Evolutionary conservation across 2,888 invertebrate genomes (phyloP), one percentile per base, ranked within the genome.

Genomic region (Syrphus vitripennis): DNA sequence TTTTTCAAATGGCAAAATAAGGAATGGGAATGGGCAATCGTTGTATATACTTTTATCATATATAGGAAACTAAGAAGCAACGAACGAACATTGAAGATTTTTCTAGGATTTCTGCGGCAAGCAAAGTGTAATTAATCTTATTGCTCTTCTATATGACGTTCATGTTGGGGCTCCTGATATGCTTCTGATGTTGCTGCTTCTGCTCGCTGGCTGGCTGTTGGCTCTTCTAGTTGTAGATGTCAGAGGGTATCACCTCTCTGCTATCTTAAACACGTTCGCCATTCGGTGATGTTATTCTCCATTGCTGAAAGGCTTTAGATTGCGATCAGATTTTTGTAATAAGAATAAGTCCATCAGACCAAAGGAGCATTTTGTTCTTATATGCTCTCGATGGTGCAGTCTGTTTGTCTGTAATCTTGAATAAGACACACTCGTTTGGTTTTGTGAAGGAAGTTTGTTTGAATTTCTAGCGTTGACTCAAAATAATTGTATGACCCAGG

Each of bases 81-180:
- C 2, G 19, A 67, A 50, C 12, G 3, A 24, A 69, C 50, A 53
- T n/a, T 24, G n/a, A 26, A 65, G 48, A 63, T 69, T 76, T 80
- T 76, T 80, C 71, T 71, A n/a, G 26, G 34, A 81, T 70, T 65
- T 81, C 75, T 63, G 74, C 53, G 75, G 84, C 81, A 53, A 67
- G 84, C 81, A 53, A 67, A 70, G 71, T 81, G 84, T 72, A 77
- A 86, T 86, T 81, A 86, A 86, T 86, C 84, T 81, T 81, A 69
- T 79, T 69, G 67, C 67, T 55, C 50, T 76, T 21, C 57, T 26
- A 48, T 63, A 29, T 26, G 14, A n/a, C n/a, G n/a, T n/a, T n/a
- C n/a, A n/a, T 9, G 26, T 6, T 40, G 42, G 16, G 16, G 63
- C 24, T 63, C 9, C 37, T 16, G 21, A 4, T 19, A 10, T 16